Percentiles rank a stretch among this genome's conserved stretches.
phyloP scores from a whole-genome alignment of 2,888 invertebrate genomes.

The Ditula angustiorana region DNA sequence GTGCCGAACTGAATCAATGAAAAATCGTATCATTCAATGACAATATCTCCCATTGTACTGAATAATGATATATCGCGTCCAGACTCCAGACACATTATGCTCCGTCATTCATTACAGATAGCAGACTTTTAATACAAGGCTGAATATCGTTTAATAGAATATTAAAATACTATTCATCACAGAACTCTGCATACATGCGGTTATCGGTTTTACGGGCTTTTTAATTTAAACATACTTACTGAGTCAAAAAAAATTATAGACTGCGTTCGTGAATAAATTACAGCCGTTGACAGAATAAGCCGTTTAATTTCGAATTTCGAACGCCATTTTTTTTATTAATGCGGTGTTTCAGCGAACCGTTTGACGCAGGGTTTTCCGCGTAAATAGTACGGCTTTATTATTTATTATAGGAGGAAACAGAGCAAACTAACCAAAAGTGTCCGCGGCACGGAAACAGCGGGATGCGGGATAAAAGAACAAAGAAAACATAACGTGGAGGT shows the following conservation, averaged over 20 bases:
- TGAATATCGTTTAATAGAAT: constrained; percentile 72
- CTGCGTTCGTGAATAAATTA: constrained; percentile 33
- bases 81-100: constrained; percentile 53
- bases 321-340: constrained; percentile 2
- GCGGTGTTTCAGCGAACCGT: constrained; percentile 9
- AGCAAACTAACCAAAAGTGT: constrained; percentile 84
- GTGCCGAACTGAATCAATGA: constrained; percentile 74
- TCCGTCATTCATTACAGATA: constrained; percentile 44
- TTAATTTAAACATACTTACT: constrained; percentile 44
- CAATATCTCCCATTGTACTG: constrained; percentile 69
- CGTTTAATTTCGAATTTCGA: constrained; percentile 27
- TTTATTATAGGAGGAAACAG: constrained; percentile 82
- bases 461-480: constrained; percentile 78
- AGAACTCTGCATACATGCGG: constrained; percentile 68
- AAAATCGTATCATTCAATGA: constrained; percentile 69
- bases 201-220: constrained; percentile 62
- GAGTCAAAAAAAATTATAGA: constrained; percentile 37
- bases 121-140: constrained; percentile 52
- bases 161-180: constrained; percentile 72
- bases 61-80: constrained; percentile 70
- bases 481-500: constrained; percentile 75
- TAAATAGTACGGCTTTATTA: constrained; percentile 64
- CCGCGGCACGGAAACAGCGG: constrained; percentile 81
- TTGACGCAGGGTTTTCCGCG: constrained; percentile 17
- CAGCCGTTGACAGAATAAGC: constrained; percentile 34